Base-by-base conservation (phyloP, 2,888 invertebrate species). In the Amphiduros pacificus region DNA sequence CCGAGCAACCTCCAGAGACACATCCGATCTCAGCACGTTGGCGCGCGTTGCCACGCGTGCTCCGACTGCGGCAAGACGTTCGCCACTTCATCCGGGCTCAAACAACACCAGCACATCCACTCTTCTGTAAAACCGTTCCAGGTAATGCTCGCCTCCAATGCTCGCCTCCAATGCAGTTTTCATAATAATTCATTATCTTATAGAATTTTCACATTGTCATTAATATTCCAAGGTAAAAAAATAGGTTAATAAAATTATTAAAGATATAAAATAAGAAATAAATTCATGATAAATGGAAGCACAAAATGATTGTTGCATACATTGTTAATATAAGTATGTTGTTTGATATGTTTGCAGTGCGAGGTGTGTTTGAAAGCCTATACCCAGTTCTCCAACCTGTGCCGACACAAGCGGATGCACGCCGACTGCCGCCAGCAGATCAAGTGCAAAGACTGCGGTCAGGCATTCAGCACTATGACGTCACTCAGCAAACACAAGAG, bases 391-490 rank as follows among this genome's bases (percentile, higher is more conserved):
- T 98, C 97, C 41, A 99, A 99, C 83, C 87, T 99, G 77, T 99
- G 99, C 81, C 91, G 99, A n/a, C 99, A 99, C 86, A 96, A 94
- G 81, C 93, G 98, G 62, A 97, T 98, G 94, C 99, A 99, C 87
- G 90, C 91, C 59, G 92, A 93, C 80, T 98, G 97, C 83, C 91
- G 94, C 75, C 91, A 91, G 84, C 90, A 81, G 72, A 92, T 93
- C 78, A 94, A 94, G 85, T 98, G 97, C 85, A 89, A 87, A 76
- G 94, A 95, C 87, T 98, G 97, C 80, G 90, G 91, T 28, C 93
- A 95, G 79, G 90, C 91, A 32, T 98, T 97, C 84, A 91, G 90
- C 62, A 94, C 95, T 0, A 90, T 91, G 63, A 93, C 94, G 2
- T 92, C 94, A 29, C 86, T 98, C 55, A 90, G 93, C 69, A 98